Evolutionary conservation across 2,797 vertebrate genomes (phyloP).

Genomic region (Ambastaia sidthimunki): DNA sequence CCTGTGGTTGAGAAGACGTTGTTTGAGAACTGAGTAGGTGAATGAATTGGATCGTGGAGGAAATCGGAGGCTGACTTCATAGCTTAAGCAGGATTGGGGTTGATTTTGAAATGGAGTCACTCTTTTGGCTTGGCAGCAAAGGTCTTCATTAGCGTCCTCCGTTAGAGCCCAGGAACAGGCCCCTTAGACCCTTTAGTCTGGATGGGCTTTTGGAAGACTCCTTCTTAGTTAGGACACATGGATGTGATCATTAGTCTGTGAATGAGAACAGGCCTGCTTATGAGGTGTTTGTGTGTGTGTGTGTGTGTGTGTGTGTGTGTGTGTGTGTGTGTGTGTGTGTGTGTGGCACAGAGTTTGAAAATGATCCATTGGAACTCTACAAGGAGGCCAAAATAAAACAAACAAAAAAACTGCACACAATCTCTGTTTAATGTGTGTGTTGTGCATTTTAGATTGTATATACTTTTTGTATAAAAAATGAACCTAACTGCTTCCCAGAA

Average conservation of each 20-base stretch:
- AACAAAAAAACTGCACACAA: neutral
- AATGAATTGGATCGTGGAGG: slow-evolving; percentile 44
- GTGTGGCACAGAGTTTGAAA: slow-evolving; percentile 2
- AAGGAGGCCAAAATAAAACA: neutral
- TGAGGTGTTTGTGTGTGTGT: slow-evolving; percentile 17
- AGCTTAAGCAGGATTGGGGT: slow-evolving; percentile 61
- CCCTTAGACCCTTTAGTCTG: slow-evolving; percentile 26
- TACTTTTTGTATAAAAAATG: slow-evolving; percentile 17
- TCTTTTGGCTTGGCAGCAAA: slow-evolving; percentile 70
- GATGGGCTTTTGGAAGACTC: slow-evolving; percentile 35
- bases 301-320: slow-evolving; percentile 5
- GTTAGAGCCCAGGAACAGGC: slow-evolving; percentile 63
- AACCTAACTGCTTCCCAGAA: slow-evolving; percentile 26
- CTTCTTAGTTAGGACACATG: slow-evolving; percentile 26
- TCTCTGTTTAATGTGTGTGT: slow-evolving; percentile 10
- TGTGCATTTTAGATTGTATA: slow-evolving; percentile 6
- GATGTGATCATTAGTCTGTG: slow-evolving; percentile 71
- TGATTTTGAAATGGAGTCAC: slow-evolving; percentile 71
- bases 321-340: slow-evolving; percentile 10
- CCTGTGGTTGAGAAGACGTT: slow-evolving; percentile 43
- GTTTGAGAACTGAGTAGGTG: slow-evolving; percentile 40
- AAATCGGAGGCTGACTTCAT: slow-evolving; percentile 57
- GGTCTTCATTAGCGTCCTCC: slow-evolving; percentile 73
- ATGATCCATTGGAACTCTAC: slow-evolving; percentile 9
- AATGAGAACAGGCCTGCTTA: slow-evolving; percentile 63